Evolutionary conservation across 1,140 invertebrate species (phyloP).

Genomic region (Polypedilum pembai): DNA sequence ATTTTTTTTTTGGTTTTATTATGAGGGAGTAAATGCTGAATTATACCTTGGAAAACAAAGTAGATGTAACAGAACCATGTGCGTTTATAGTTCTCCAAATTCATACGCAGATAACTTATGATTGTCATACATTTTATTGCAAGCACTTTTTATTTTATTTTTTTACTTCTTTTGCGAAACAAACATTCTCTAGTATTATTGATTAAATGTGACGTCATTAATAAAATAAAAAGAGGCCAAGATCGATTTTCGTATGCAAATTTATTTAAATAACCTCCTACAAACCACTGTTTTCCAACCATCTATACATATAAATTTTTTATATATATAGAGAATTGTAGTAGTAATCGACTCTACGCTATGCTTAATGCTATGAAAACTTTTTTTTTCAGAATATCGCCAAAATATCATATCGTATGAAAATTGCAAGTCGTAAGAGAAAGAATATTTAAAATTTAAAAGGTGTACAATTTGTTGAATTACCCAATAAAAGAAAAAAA

Average conservation of each 20-base stretch:
- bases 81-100: too few relatives aligned
- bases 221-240: constrained; percentile 17
- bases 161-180: too few relatives aligned
- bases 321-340: background rate
- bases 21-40: too few relatives aligned
- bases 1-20: too few relatives aligned
- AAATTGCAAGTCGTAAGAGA: background rate
- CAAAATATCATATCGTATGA: background rate
- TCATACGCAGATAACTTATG: too few relatives aligned
- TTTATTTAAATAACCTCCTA: constrained; percentile 7
- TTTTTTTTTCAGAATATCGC: background rate
- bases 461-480: constrained; percentile 25
- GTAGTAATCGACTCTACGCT: too few relatives aligned
- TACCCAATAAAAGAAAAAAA: constrained; percentile 8
- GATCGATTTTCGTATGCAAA: constrained; percentile 20
- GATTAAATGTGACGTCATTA: constrained; percentile 21
- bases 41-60: too few relatives aligned
- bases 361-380: background rate
- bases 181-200: background rate
- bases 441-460: constrained; percentile 22
- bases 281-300: background rate
- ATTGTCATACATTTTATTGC: too few relatives aligned
- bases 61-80: too few relatives aligned
- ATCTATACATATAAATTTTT: background rate
- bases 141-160: too few relatives aligned